Evolutionary conservation across 1,140 invertebrate genomes (phyloP).

Genomic region (Rhopalosiphum maidis): DNA sequence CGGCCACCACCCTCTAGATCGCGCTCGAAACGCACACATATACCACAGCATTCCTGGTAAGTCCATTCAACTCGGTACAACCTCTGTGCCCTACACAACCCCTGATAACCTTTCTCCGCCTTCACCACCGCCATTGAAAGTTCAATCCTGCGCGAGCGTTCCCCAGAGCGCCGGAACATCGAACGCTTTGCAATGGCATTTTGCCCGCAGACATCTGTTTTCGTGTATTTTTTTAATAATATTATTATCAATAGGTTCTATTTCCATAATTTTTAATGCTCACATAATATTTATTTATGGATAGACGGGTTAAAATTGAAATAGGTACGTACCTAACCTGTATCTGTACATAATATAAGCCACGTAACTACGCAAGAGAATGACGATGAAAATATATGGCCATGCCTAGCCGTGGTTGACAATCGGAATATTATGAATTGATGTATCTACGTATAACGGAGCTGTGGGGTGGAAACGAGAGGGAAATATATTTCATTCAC

Average conservation of each 20-base stretch:
- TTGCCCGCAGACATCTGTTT: background rate
- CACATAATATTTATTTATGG: background rate
- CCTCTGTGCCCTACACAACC: background rate
- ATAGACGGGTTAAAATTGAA: background rate
- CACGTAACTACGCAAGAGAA: background rate
- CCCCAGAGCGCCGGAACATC: background rate
- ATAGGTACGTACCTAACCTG: background rate
- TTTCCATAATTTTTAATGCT: background rate
- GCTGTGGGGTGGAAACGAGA: background rate
- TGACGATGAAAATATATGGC: background rate
- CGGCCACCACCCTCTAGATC: conserved; percentile 25
- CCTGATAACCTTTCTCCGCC: background rate
- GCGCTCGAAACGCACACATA: background rate
- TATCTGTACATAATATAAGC: too few species aligned
- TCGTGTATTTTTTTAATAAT: background rate
- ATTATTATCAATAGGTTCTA: background rate
- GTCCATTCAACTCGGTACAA: background rate
- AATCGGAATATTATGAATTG: background rate
- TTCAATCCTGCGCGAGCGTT: background rate
- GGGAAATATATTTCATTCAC: conserved; percentile 9
- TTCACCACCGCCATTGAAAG: background rate
- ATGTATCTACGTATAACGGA: background rate
- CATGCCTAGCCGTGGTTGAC: background rate
- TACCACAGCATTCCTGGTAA: background rate
- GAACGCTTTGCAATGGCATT: background rate